Evolutionary conservation across 2,888 invertebrate genomes (phyloP), one percentile per base, ranked within the genome.

Genomic region (Coelinius sp.): DNA sequence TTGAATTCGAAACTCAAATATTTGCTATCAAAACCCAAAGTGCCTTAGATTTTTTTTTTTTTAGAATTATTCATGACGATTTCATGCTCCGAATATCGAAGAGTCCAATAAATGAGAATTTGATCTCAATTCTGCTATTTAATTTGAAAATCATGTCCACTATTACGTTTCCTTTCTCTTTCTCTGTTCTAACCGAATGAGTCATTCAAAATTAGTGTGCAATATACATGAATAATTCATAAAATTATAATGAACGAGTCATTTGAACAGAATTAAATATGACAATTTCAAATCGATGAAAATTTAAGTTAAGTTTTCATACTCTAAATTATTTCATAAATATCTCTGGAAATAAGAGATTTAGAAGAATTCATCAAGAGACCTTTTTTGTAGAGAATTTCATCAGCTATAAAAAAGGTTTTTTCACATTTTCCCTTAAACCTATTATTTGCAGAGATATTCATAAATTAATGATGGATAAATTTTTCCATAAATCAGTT

Each of bases 1-100:
- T 44, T 44, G 44, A 44, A 44, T 44, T 44, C 12, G 44, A 44
- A 44, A 44, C 44, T n/a, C 44, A 44, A 44, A 44, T 44, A 44
- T 44, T 44, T 44, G 44, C 4, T 44, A 44, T 49, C 2, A 49
- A 20, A 49, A 49, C 20, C 46, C 4, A 49, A 8, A 20, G 20
- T 31, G 46, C 14, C 5, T 14, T n/a, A 17, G 17, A 7, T 49
- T 49, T 49, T 49, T 20, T 20, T n/a, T n/a, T n/a, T n/a, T n/a
- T n/a, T n/a, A n/a, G 44, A n/a, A 44, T 44, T 44, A 44, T 44
- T 44, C 44, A 44, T 44, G 44, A n/a, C 3, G 35, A 35, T 2
- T 6, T n/a, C 44, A 17, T 5, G n/a, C 2, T 49, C 8, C 20
- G 20, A 2, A 49, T 49, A 3, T 20, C 20, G 8, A 14, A 6